Conservation (phyloP, 2,797 vertebrate genomes). For the Cynodonichthys magdalenae region DNA sequence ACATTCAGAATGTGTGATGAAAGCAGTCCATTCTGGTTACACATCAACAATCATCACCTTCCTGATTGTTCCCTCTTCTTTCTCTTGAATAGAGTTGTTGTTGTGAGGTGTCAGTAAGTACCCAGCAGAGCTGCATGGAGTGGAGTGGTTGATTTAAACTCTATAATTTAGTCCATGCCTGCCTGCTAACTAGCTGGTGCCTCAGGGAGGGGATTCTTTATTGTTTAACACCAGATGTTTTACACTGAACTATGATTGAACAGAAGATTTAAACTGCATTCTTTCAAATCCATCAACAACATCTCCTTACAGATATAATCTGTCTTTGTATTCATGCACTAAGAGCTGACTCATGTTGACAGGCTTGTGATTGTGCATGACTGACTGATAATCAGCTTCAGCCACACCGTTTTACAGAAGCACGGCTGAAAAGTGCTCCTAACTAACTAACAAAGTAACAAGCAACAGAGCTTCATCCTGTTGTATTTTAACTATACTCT, state of each 20-base stretch:
- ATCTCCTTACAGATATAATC: conserved; percentile 5
- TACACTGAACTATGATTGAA: conserved; percentile 1
- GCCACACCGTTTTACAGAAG: conserved; percentile 27
- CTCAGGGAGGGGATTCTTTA: conserved; percentile 22
- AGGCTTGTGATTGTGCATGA: conserved; percentile 59
- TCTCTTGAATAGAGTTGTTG: conserved; percentile 77
- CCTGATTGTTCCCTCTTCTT: conserved; percentile 54
- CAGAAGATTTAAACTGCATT: conserved; percentile 5
- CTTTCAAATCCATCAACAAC: conserved; percentile 7
- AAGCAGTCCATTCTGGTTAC: background rate
- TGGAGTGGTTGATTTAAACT: conserved; percentile 52
- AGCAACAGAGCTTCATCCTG: conserved; percentile 42
- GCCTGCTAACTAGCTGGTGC: conserved; percentile 40
- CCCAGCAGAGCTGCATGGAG: conserved; percentile 64
- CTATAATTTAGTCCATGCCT: conserved; percentile 38
- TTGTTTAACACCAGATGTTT: conserved; percentile 27
- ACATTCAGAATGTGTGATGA: conserved; percentile 42
- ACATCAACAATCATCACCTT: conserved; percentile 17
- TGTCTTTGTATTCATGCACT: conserved; percentile 16
- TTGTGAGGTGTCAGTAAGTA: conserved; percentile 88
- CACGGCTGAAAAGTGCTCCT: conserved; percentile 25
- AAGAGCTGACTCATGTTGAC: conserved; percentile 16
- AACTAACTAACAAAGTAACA: conserved; percentile 51
- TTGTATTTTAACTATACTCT: conserved; percentile 41
- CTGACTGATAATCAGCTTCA: conserved; percentile 37